These are phyloP conservation scores for Alcis repandata DNA, from an alignment of 2,888 invertebrate species.

Conservation along the genomic window DNA sequence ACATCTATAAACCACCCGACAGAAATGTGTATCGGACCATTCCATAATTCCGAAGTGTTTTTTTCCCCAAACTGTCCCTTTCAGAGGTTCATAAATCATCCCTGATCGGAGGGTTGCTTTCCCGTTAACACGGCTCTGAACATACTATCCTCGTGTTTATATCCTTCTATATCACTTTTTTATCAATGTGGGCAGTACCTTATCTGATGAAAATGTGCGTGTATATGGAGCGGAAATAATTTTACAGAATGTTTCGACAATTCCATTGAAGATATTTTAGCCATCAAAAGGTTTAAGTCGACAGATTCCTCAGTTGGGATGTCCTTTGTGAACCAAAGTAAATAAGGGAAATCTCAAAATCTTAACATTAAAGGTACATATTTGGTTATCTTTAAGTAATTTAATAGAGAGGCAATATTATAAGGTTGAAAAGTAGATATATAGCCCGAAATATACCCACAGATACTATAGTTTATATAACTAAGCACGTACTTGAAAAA, in stretches of 20 bases:
- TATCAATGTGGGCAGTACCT: conserved; percentile 39
- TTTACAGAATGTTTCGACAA: conserved; percentile 2
- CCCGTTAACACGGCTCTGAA: conserved; percentile 61
- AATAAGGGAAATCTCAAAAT: background rate
- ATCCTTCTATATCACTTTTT: conserved; percentile 43
- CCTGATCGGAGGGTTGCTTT: conserved; percentile 52
- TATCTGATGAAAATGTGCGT: conserved; percentile 32
- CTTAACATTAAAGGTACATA: background rate
- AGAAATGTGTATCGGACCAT: conserved; percentile 54
- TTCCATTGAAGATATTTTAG: background rate
- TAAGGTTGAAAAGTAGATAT: too few species aligned
- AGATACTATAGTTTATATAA: background rate
- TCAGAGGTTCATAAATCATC: conserved; percentile 62
- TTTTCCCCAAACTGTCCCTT: conserved; percentile 56
- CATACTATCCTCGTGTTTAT: conserved; percentile 47
- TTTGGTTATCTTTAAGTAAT: too few species aligned
- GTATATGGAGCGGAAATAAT: conserved; percentile 20
- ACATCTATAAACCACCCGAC: conserved; percentile 53
- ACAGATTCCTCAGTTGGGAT: background rate
- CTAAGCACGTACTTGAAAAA: background rate
- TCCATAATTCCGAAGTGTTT: conserved; percentile 52
- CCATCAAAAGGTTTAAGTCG: background rate
- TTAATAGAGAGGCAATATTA: too few species aligned
- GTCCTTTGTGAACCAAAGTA: too few species aligned
- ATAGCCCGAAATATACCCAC: too few species aligned